Base-by-base conservation (phyloP, 2,797 vertebrate species). In the Lateolabrax maculatus region DNA sequence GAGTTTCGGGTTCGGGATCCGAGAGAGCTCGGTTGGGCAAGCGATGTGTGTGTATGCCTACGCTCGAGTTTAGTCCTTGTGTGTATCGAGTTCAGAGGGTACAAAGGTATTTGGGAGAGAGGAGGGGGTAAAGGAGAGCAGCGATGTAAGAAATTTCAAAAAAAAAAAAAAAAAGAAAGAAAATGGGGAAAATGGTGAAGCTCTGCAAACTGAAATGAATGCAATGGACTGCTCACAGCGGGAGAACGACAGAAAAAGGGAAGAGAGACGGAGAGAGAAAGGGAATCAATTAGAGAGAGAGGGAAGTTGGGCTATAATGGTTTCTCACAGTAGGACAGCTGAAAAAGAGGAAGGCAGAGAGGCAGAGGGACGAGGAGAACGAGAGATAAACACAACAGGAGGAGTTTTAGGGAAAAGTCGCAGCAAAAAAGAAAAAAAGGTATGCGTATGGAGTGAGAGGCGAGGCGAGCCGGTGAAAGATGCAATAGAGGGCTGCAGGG, bases 251-350 rank as follows among this genome's bases (percentile, higher is more conserved):
- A 70, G 73, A 12, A 82, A 78, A 62, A 76, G 57, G 72, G 44
- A 70, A 74, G 27, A 88, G 87, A 84, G 84, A 84, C 43, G 63
- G 73, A 79, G 62, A 80, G 87, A 85, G 76, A 81, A 85, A 80
- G 65, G 80, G 89, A 91, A 93, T 94, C 94, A 95, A 95, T 95
- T 95, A 95, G 92, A 92, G 90, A 83, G 84, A 93, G 88, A 92
- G 87, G 84, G 85, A 90, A 88, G 93, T 94, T 84, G 90, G 86
- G 90, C 89, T 84, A 60, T 91, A 95, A 93, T 94, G 90, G 93
- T 87, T 94, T 92, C 91, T 94, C 94, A 88, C 93, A 95, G 94
- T 89, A 25, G 93, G 93, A 87, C 27, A 31, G 80, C 82, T 58
- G 44, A 36, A 74, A 77, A 85, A 81, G 71, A 79, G 76, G 79